These are phyloP conservation scores for Chironomus tentans DNA, from an alignment of 2,888 invertebrate genomes.

Conservation along the genomic window DNA sequence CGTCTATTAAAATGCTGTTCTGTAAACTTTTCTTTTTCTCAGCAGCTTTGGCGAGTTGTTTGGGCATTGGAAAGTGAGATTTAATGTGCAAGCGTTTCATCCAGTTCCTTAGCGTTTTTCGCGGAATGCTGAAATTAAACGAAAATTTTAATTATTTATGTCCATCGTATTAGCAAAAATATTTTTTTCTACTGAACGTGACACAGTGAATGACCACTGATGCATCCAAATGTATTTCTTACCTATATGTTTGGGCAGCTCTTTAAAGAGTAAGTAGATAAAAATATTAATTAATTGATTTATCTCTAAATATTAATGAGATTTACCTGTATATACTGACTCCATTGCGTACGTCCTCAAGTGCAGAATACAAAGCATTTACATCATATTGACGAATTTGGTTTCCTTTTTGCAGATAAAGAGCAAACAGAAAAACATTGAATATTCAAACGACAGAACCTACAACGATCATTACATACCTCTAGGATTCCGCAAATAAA, in stretches of 20 bases:
- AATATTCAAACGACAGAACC: too few relatives aligned
- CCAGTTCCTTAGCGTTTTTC: conserved; percentile 53
- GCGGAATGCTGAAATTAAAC: conserved; percentile 45
- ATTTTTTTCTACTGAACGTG: too few relatives aligned
- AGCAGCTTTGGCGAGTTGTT: conserved; percentile 49
- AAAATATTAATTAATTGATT: conserved; percentile 27
- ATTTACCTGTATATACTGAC: conserved; percentile 48
- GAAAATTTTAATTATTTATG: too few relatives aligned
- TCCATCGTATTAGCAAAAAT: too few relatives aligned
- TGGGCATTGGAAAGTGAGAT: conserved; percentile 51
- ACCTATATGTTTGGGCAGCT: conserved; percentile 45
- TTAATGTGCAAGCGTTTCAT: conserved; percentile 54
- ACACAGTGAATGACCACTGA: too few relatives aligned
- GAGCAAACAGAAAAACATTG: neutral
- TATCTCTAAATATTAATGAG: conserved; percentile 33
- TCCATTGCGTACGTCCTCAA: conserved; percentile 52
- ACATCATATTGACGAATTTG: conserved; percentile 33
- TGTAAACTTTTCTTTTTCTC: conserved; percentile 32
- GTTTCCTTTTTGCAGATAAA: conserved; percentile 29
- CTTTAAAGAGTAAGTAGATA: conserved; percentile 37
- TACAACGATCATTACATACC: neutral
- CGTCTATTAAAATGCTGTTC: too few relatives aligned
- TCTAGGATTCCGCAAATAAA: conserved; percentile 16
- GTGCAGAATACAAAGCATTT: conserved; percentile 48
- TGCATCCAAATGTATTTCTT: too few relatives aligned